Percentiles rank a stretch among this genome's conserved stretches.
Evolutionary conservation across 2,797 vertebrate species (phyloP).

Genomic region (Zalophus californianus): DNA sequence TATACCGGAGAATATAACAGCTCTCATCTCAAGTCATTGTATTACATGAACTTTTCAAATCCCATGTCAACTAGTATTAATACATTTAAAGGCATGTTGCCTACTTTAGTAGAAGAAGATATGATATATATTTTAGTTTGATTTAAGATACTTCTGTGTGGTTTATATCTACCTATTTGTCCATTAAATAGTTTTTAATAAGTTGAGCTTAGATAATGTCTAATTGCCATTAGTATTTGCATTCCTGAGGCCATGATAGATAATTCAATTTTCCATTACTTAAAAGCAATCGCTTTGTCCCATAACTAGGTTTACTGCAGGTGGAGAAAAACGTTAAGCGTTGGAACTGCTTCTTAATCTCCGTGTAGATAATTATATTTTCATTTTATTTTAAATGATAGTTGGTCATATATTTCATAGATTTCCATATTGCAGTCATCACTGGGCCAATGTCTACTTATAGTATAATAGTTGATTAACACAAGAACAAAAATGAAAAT

Average conservation of each 20-base stretch:
- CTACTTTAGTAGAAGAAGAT: conserved; percentile 28
- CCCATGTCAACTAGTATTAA: conserved; percentile 59
- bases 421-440: background rate
- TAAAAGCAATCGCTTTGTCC: conserved; percentile 54
- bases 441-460: background rate
- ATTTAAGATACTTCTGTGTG: background rate
- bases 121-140: background rate
- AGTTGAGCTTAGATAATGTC: background rate
- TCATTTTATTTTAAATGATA: conserved; percentile 35
- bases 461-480: background rate
- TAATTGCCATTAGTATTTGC: conserved; percentile 43
- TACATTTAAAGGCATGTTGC: conserved; percentile 42
- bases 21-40: conserved; percentile 67
- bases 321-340: background rate
- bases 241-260: background rate
- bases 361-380: background rate
- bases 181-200: conserved; percentile 39
- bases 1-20: conserved; percentile 66
- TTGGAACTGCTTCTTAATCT: background rate
- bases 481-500: background rate
- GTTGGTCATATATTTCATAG: background rate
- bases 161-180: background rate
- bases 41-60: conserved; percentile 74
- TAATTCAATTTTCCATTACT: conserved; percentile 60
- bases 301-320: background rate